phyloP scores from a whole-genome alignment of 1,140 invertebrate genomes.

The Dolichoris vasculosae region DNA sequence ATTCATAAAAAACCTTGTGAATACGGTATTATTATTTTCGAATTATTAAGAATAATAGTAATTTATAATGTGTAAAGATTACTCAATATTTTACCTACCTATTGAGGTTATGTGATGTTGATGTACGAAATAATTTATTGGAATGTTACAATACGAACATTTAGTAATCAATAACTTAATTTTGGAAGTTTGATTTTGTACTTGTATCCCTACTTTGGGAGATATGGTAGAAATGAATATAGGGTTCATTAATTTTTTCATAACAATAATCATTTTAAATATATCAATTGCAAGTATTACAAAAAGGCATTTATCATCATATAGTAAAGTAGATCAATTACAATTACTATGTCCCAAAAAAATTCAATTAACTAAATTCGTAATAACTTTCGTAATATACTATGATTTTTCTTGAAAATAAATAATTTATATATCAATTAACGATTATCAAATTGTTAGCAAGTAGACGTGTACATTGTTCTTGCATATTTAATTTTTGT shows the following conservation, averaged over 20 bases:
- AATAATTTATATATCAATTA: no score
- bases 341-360: no score
- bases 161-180: not conserved
- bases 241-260: not conserved
- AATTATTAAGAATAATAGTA: no score
- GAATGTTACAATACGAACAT: not conserved
- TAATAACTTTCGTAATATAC: no score
- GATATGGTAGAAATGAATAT: not conserved
- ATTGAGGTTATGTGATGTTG: constrained; percentile 18
- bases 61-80: not conserved
- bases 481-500: no score
- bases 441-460: no score
- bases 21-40: not conserved
- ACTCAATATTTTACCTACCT: constrained; percentile 19
- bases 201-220: not conserved
- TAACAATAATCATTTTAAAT: not conserved
- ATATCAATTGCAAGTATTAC: not conserved
- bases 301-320: no score
- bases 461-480: no score
- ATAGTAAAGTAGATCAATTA: not conserved
- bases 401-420: no score
- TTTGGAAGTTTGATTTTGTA: not conserved
- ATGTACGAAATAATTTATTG: not conserved
- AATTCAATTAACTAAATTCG: no score
- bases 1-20: not conserved